These are phyloP conservation scores for Cygnus buccinator DNA, from an alignment of 2,113 vertebrate species.

Conservation along the genomic window DNA sequence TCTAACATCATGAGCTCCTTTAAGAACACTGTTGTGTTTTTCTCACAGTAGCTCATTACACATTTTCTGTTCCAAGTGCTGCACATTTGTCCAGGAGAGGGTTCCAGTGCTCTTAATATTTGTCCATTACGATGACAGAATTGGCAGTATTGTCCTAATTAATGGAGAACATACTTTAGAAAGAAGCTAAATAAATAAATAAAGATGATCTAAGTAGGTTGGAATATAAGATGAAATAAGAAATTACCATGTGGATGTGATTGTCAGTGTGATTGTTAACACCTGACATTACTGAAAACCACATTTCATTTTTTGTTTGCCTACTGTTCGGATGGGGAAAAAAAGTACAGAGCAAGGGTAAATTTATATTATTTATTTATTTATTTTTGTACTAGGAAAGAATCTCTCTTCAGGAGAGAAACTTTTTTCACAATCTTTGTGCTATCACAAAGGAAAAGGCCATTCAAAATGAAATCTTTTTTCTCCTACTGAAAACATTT, in stretches of 20 bases:
- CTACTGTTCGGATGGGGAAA: background rate
- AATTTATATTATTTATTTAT: background rate
- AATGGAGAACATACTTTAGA: background rate
- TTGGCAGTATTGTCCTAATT: constrained; percentile 3
- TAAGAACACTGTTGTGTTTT: constrained; percentile 20
- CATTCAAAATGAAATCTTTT: background rate
- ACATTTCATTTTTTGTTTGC: background rate
- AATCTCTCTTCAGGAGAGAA: background rate
- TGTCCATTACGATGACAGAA: background rate
- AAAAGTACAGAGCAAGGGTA: background rate
- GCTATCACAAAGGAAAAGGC: background rate
- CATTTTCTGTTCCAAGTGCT: constrained; percentile 2
- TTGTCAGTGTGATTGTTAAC: background rate
- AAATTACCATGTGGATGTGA: background rate
- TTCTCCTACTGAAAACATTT: background rate
- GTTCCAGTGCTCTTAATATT: background rate
- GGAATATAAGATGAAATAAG: background rate
- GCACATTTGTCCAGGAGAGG: background rate
- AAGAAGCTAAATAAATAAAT: background rate
- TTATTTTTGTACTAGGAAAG: background rate
- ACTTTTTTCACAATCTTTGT: background rate
- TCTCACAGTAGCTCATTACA: background rate
- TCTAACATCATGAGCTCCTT: constrained; percentile 27
- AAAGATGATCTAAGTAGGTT: constrained; percentile 26
- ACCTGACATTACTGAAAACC: background rate